Evolutionary conservation across 2,113 vertebrate species (phyloP).

Genomic region (Struthidea cinerea): DNA sequence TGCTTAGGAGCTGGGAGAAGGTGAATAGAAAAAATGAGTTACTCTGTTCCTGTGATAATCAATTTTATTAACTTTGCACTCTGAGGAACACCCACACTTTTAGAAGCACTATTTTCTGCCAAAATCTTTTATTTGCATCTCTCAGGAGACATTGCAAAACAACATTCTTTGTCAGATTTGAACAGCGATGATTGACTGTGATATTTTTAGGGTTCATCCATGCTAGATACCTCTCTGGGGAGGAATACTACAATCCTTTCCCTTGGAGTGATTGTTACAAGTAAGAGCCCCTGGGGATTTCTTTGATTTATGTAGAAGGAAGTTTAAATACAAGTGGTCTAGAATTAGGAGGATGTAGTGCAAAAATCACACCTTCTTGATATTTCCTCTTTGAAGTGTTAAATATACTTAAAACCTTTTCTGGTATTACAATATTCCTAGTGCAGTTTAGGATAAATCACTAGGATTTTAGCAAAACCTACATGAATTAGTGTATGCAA

Average conservation of each 20-base stretch:
- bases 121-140: background rate
- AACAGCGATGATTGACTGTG: background rate
- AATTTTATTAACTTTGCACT: background rate
- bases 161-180: background rate
- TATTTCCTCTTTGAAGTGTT: background rate
- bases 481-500: background rate
- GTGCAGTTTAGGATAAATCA: background rate
- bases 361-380: background rate
- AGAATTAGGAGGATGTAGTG: background rate
- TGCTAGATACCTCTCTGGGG: background rate
- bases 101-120: background rate
- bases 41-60: background rate
- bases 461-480: background rate
- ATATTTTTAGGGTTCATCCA: conserved; percentile 8
- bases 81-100: background rate
- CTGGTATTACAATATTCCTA: background rate
- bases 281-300: background rate
- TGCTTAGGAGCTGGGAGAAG: background rate
- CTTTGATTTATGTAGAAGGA: conserved; percentile 10
- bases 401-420: background rate
- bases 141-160: background rate
- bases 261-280: conserved; percentile 3
- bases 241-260: background rate
- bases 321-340: background rate
- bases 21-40: background rate